Evolutionary conservation across 1,140 invertebrate species (phyloP).

Genomic region (Sminthurides bifidus): DNA sequence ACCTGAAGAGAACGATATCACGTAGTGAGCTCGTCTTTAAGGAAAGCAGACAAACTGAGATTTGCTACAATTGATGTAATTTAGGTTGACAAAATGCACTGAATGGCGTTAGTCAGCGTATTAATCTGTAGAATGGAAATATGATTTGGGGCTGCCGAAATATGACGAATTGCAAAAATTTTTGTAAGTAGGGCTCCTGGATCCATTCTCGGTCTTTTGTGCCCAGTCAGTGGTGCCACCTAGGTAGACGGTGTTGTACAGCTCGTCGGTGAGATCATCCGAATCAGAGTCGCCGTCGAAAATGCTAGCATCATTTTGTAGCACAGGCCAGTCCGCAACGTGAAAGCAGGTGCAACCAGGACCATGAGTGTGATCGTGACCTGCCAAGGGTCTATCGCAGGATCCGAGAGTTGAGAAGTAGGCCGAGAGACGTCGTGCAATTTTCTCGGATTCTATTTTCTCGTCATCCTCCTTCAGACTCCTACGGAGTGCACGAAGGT

Average conservation of each 20-base stretch:
- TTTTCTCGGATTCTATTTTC: neutral
- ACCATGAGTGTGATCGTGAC: too few species aligned
- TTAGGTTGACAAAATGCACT: neutral
- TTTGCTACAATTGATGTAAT: too few species aligned
- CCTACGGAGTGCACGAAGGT: neutral
- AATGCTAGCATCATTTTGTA: neutral
- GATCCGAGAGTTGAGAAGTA: neutral
- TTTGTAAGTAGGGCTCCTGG: too few species aligned
- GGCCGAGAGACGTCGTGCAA: neutral
- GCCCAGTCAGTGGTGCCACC: neutral
- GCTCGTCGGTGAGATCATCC: slow-evolving; percentile 2
- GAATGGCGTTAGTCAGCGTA: too few species aligned
- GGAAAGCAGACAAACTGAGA: too few species aligned
- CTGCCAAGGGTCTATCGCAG: too few species aligned
- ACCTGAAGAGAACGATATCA: too few species aligned
- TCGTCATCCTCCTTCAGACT: slow-evolving; percentile 10
- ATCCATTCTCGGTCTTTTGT: neutral
- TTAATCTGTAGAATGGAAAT: too few species aligned
- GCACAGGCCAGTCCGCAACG: neutral
- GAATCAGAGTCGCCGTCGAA: neutral
- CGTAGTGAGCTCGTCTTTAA: neutral
- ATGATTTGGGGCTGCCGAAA: too few species aligned
- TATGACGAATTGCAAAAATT: too few species aligned
- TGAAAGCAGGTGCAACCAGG: neutral
- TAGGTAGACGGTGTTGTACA: slow-evolving; percentile 1